phyloP scores from a whole-genome alignment of 2,113 vertebrate genomes.

The Phylloscopus trochilus region DNA sequence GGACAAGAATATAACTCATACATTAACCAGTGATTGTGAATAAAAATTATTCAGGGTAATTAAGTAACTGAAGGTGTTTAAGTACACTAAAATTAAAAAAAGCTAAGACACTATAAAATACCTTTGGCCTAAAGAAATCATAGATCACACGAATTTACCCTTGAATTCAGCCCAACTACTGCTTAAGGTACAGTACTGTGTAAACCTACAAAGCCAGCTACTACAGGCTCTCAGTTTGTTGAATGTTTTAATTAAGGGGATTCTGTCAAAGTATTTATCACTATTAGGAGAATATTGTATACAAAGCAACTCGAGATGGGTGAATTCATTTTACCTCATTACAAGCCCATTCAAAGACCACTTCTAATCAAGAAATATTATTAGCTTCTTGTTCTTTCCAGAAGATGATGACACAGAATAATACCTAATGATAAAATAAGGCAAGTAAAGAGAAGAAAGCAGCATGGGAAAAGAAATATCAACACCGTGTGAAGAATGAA shows the following conservation, averaged over 20 bases:
- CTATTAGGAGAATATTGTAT: background rate
- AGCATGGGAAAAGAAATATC: background rate
- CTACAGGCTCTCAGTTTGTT: background rate
- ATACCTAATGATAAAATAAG: background rate
- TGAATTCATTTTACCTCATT: constrained; percentile 13
- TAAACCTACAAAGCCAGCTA: background rate
- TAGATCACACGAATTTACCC: background rate
- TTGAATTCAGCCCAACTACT: background rate
- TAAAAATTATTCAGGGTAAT: background rate
- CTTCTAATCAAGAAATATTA: constrained; percentile 23
- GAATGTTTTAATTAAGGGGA: constrained; percentile 9
- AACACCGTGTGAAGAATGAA: background rate
- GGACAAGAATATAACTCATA: background rate
- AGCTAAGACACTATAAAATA: background rate
- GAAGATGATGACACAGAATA: background rate
- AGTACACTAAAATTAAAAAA: background rate
- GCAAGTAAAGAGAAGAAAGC: background rate
- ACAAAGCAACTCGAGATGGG: background rate
- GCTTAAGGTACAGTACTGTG: background rate
- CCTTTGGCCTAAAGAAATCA: background rate
- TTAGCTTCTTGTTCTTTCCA: background rate
- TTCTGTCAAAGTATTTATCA: constrained; percentile 13
- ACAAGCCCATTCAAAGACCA: constrained; percentile 8
- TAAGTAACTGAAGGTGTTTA: background rate
- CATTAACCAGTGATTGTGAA: background rate